Evolutionary conservation across 2,888 invertebrate species (phyloP).

Genomic region (Cerceris ruficornis): DNA sequence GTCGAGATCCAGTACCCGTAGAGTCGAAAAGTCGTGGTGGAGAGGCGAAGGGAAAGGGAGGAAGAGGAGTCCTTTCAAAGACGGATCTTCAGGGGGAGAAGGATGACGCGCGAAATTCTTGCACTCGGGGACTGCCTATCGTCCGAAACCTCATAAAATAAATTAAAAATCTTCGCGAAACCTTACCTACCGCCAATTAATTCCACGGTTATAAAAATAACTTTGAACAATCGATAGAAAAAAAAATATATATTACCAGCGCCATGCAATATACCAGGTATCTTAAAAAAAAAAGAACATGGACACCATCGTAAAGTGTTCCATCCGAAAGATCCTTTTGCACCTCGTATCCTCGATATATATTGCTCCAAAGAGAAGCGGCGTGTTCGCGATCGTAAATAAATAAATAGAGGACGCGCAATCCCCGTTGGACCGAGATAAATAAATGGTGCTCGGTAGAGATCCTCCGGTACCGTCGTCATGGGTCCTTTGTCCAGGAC

Average conservation of each 20-base stretch:
- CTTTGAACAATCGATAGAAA: not conserved
- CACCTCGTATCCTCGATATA: conserved; percentile 4
- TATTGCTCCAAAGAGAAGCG: conserved; percentile 16
- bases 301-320: conserved; percentile 5
- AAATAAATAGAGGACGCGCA: conserved; percentile 43
- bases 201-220: too few relatives aligned
- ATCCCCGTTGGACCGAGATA: conserved; percentile 14
- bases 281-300: conserved; percentile 10
- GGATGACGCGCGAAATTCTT: conserved; percentile 51
- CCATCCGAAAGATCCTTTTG: not conserved
- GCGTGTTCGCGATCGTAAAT: conserved; percentile 41
- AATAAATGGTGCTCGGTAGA: conserved; percentile 39
- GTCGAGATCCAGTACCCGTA: conserved; percentile 32
- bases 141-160: conserved; percentile 20
- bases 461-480: conserved; percentile 38
- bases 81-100: conserved; percentile 12
- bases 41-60: conserved; percentile 12
- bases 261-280: not conserved
- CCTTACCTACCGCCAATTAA: too few relatives aligned
- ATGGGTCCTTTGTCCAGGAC: conserved; percentile 55
- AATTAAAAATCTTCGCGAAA: conserved; percentile 16
- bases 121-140: not conserved
- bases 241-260: not conserved
- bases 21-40: conserved; percentile 27
- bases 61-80: conserved; percentile 26